Conservation (phyloP, 2,888 invertebrate species). For the Periphyllus acericola region DNA sequence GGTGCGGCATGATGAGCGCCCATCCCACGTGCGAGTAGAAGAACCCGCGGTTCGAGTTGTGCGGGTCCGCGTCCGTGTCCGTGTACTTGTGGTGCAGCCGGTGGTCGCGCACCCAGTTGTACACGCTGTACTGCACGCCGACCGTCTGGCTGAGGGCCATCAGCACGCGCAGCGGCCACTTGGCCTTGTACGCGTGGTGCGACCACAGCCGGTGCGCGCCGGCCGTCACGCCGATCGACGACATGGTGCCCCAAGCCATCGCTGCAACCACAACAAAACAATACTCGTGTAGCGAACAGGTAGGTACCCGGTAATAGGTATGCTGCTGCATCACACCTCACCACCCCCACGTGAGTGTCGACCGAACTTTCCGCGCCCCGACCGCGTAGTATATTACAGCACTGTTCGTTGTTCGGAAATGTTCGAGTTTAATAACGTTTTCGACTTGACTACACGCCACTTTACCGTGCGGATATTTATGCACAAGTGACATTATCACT, state of each 20-base stretch:
- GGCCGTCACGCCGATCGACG: slow-evolving; percentile 63
- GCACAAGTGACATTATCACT: too few species aligned
- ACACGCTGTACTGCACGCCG: slow-evolving; percentile 63
- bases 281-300: neutral
- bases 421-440: too few species aligned
- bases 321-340: too few species aligned
- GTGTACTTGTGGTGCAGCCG: slow-evolving; percentile 69
- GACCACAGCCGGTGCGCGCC: slow-evolving; percentile 64
- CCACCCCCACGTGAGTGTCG: too few species aligned
- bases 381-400: too few species aligned
- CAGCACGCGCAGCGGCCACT: slow-evolving; percentile 63
- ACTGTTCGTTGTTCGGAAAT: too few species aligned
- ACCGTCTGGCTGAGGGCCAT: slow-evolving; percentile 63
- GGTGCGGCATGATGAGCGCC: slow-evolving; percentile 69
- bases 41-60: slow-evolving; percentile 70
- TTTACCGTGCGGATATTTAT: too few species aligned
- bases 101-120: slow-evolving; percentile 68
- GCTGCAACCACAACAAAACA: slow-evolving; percentile 32
- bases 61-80: slow-evolving; percentile 69
- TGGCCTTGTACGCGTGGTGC: slow-evolving; percentile 64
- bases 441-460: too few species aligned
- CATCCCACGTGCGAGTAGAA: slow-evolving; percentile 72
- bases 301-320: too few species aligned
- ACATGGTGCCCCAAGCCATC: slow-evolving; percentile 58
- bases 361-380: too few species aligned